Percentiles rank a stretch among this genome's conserved stretches.
Evolutionary conservation across 2,797 vertebrate species (phyloP).

Genomic region (Molossus molossus): DNA sequence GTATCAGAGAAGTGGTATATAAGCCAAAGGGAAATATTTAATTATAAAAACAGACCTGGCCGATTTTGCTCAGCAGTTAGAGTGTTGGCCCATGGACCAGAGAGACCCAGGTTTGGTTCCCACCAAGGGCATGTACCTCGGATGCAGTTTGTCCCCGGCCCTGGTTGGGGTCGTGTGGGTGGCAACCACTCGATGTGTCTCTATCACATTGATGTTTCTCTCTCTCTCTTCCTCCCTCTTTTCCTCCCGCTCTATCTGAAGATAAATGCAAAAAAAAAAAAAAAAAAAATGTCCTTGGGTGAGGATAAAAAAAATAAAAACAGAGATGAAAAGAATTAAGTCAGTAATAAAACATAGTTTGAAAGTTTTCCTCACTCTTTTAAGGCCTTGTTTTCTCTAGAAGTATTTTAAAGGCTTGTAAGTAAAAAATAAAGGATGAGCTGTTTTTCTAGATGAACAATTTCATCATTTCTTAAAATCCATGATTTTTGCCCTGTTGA

Average conservation of each 20-base stretch:
- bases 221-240: too few species aligned
- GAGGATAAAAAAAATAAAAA: neutral
- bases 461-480: neutral
- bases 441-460: constrained; percentile 9
- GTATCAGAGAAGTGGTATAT: neutral
- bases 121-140: too few species aligned
- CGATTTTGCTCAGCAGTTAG: too few species aligned
- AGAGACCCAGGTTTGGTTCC: too few species aligned
- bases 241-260: too few species aligned
- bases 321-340: constrained; percentile 30
- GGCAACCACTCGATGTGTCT: too few species aligned
- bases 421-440: neutral
- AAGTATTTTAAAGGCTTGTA: constrained; percentile 51
- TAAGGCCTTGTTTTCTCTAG: constrained; percentile 7
- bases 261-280: too few species aligned
- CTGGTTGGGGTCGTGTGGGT: too few species aligned
- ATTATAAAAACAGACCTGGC: neutral
- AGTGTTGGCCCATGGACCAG: too few species aligned
- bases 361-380: neutral
- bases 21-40: neutral
- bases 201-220: too few species aligned
- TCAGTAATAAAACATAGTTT: constrained; percentile 13
- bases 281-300: too few species aligned
- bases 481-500: neutral
- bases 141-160: too few species aligned